Conservation (phyloP, 92 coral and sea anemone genomes). For the Palythoa caribaeorum region DNA sequence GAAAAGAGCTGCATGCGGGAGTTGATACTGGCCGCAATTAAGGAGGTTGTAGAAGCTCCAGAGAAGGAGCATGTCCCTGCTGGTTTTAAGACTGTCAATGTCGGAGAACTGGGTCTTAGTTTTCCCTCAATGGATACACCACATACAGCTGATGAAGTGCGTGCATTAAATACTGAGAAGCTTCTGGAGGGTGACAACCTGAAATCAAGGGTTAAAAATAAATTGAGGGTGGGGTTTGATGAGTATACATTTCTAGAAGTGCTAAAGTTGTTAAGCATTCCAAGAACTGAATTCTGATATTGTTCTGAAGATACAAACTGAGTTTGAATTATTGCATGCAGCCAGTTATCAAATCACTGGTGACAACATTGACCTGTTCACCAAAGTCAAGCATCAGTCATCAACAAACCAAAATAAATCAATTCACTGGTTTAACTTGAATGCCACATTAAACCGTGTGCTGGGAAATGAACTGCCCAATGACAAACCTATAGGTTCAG, state of each 20-base stretch:
- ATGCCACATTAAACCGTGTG: slow-evolving; percentile 58
- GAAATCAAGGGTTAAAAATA: not conserved
- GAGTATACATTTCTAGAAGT: not conserved
- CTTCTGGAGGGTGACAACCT: slow-evolving; percentile 26
- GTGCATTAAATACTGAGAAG: not conserved
- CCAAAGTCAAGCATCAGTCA: slow-evolving; percentile 59
- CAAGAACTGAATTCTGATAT: not conserved
- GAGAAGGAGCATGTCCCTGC: too few relatives aligned
- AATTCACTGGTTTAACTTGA: slow-evolving; percentile 68
- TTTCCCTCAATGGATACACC: too few relatives aligned
- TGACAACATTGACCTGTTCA: slow-evolving; percentile 59
- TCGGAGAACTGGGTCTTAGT: too few relatives aligned
- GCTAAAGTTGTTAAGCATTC: slow-evolving; percentile 19
- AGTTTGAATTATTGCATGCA: slow-evolving; percentile 23
- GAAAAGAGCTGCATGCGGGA: too few relatives aligned
- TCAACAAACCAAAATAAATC: slow-evolving; percentile 51
- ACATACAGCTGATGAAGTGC: too few relatives aligned
- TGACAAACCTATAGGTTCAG: slow-evolving; percentile 22
- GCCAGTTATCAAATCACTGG: slow-evolving; percentile 56
- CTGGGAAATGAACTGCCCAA: slow-evolving; percentile 27
- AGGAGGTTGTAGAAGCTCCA: too few relatives aligned
- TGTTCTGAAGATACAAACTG: not conserved
- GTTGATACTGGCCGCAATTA: too few relatives aligned
- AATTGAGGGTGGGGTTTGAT: slow-evolving; percentile 21
- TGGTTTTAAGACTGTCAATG: too few relatives aligned